These are phyloP conservation scores for Anniella stebbinsi DNA, from an alignment of 2,797 vertebrate species.

Conservation along the genomic window DNA sequence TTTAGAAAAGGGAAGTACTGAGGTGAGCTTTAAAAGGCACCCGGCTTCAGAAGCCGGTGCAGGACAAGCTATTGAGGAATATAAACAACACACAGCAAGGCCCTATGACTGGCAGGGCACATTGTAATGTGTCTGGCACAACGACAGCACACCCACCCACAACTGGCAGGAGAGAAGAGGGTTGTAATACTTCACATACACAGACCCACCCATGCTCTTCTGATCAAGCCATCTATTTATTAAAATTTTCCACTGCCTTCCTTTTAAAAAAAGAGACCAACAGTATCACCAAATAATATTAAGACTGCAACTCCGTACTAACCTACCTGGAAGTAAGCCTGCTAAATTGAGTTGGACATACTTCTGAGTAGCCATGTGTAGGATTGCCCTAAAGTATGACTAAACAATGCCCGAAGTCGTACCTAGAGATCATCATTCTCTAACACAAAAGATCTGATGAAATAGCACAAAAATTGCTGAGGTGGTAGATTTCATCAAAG, in stretches of 20 bases:
- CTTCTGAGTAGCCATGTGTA: background rate
- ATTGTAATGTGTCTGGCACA: background rate
- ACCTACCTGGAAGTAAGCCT: background rate
- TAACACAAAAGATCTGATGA: background rate
- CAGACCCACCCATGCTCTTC: background rate
- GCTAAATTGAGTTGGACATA: background rate
- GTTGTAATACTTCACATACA: background rate
- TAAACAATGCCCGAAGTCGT: background rate
- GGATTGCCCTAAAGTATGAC: background rate
- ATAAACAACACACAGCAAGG: background rate
- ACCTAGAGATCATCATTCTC: background rate
- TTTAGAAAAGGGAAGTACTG: background rate
- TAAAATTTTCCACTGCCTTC: background rate
- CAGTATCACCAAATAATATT: background rate
- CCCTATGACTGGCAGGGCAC: background rate
- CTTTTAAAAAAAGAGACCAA: background rate
- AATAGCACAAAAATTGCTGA: slow-evolving; percentile 28
- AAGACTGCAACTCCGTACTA: background rate
- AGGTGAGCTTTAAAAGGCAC: background rate
- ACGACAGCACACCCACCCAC: background rate
- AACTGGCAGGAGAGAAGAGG: background rate
- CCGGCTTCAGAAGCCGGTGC: background rate
- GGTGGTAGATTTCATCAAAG: background rate
- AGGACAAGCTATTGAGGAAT: background rate
- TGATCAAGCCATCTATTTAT: background rate